phyloP scores from a whole-genome alignment of 2,113 vertebrate species.

The Boleophthalmus pectinirostris region DNA sequence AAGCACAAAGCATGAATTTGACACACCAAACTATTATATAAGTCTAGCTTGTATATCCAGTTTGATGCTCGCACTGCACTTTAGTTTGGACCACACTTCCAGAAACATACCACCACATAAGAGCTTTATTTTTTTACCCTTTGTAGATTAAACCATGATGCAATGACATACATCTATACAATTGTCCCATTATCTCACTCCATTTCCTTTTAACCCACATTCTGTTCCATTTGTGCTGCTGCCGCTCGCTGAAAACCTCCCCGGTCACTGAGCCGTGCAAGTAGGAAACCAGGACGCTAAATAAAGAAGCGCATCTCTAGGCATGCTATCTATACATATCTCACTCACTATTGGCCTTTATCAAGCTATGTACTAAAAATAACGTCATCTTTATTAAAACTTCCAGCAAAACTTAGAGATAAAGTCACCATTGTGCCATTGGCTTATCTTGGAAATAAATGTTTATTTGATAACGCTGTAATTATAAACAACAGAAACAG shows the following conservation, averaged over 20 bases:
- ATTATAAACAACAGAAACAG: neutral
- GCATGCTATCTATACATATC: neutral
- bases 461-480: neutral
- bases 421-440: neutral
- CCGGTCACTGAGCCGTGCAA: conserved; percentile 12
- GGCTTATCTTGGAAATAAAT: neutral
- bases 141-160: conserved; percentile 14
- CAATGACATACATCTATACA: conserved; percentile 32
- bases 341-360: neutral
- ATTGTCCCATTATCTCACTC: conserved; percentile 35
- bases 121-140: neutral
- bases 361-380: neutral
- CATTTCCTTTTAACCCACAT: conserved; percentile 34
- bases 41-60: neutral
- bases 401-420: too few species aligned
- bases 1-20: neutral
- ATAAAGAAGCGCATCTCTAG: conserved; percentile 10
- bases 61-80: neutral
- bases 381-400: too few species aligned
- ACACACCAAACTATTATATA: neutral
- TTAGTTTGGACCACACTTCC: neutral
- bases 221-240: neutral
- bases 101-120: neutral
- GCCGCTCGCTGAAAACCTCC: conserved; percentile 12
- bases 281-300: conserved; percentile 28